These are phyloP conservation scores for Erebia epiphron DNA, from an alignment of 2,888 invertebrate genomes.

Conservation along the genomic window DNA sequence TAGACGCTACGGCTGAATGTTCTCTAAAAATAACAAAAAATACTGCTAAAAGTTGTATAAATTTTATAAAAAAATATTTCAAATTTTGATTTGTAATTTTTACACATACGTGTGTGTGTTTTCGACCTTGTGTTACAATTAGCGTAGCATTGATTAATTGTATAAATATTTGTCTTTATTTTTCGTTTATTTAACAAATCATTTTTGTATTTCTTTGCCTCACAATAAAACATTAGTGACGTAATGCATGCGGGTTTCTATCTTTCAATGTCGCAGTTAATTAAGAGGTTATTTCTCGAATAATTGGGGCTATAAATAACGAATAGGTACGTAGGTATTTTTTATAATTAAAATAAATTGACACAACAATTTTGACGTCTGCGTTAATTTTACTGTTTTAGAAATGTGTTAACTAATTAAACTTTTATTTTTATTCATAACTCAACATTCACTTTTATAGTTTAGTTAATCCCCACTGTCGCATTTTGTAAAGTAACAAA, in stretches of 20 bases:
- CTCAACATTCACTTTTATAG: background rate
- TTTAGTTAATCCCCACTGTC: too few relatives aligned
- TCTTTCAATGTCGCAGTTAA: conserved; percentile 34
- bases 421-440: conserved; percentile 14
- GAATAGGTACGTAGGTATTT: conserved; percentile 21
- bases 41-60: too few relatives aligned
- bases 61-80: too few relatives aligned
- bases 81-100: too few relatives aligned
- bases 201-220: background rate
- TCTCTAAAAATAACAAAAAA: background rate
- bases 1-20: too few relatives aligned
- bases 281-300: conserved; percentile 31
- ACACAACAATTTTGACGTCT: conserved; percentile 3
- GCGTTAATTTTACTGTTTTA: conserved; percentile 13
- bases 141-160: conserved; percentile 16
- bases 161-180: background rate
- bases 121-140: conserved; percentile 18
- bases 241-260: conserved; percentile 17
- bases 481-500: too few relatives aligned
- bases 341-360: conserved; percentile 15
- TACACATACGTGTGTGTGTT: background rate
- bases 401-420: conserved; percentile 19
- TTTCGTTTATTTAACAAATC: background rate
- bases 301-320: conserved; percentile 29
- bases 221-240: background rate